Conservation (phyloP, 2,888 invertebrate genomes). For the Itoplectis maculator region DNA sequence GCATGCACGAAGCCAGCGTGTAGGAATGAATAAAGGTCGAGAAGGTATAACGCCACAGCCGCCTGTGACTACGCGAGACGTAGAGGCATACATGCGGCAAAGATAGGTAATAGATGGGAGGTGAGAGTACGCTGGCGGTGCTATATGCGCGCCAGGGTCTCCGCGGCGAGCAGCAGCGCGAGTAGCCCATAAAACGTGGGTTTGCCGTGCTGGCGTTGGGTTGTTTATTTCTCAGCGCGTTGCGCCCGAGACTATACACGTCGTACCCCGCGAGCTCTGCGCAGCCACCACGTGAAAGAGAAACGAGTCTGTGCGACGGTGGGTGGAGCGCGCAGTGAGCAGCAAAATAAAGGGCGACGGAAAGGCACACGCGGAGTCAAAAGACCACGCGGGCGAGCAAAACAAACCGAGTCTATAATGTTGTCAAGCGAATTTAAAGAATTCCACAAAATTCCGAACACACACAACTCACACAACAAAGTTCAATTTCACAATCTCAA, state of each 20-base stretch:
- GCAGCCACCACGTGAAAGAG: constrained; percentile 28
- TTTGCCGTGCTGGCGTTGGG: constrained; percentile 46
- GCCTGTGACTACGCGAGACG: constrained; percentile 28
- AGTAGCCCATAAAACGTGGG: constrained; percentile 63
- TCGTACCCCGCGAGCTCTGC: constrained; percentile 3
- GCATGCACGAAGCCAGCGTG: background rate
- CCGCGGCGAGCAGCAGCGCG: constrained; percentile 6
- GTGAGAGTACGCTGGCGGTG: background rate
- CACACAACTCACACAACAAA: constrained; percentile 45
- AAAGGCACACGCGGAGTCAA: constrained; percentile 13
- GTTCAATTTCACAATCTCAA: constrained; percentile 27
- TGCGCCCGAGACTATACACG: constrained; percentile 2
- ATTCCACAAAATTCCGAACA: constrained; percentile 35
- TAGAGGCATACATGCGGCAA: background rate
- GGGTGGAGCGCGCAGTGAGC: background rate
- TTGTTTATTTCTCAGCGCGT: constrained; percentile 66
- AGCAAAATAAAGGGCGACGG: constrained; percentile 19
- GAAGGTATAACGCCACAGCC: constrained; percentile 25
- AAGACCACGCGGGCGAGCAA: constrained; percentile 29
- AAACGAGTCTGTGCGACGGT: constrained; percentile 11
- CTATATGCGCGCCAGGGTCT: constrained; percentile 37
- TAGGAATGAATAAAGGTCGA: constrained; percentile 61
- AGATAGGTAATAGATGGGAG: constrained; percentile 19
- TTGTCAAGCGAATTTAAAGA: background rate
- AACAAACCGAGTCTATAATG: constrained; percentile 18